Conservation (phyloP, 2,797 vertebrate species). For the Danionella dracula region DNA sequence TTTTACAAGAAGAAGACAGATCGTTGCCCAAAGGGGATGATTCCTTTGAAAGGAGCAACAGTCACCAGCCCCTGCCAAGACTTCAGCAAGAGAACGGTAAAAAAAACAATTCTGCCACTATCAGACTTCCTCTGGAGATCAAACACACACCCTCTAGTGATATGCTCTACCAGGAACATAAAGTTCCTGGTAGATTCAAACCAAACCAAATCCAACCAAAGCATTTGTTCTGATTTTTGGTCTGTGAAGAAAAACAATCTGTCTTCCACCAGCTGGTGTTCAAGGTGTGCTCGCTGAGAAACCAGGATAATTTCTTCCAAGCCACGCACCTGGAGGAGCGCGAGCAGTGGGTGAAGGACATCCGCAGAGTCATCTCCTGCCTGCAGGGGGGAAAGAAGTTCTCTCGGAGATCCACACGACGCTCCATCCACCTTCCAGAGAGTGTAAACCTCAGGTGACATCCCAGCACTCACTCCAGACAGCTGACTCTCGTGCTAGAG, state of each 20-base stretch:
- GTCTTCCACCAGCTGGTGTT: slow-evolving; percentile 79
- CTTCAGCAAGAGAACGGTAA: slow-evolving; percentile 85
- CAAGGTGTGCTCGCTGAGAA: slow-evolving; percentile 81
- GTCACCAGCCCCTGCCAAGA: slow-evolving; percentile 85
- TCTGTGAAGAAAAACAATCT: background rate
- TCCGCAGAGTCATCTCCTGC: slow-evolving; percentile 78
- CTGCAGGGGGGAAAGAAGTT: slow-evolving; percentile 84
- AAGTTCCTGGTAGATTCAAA: too few species aligned
- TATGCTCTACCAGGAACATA: too few species aligned
- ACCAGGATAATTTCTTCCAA: slow-evolving; percentile 95
- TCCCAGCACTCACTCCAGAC: too few species aligned
- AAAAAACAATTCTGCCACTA: too few species aligned
- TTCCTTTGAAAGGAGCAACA: slow-evolving; percentile 82
- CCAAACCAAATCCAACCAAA: too few species aligned
- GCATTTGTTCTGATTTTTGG: too few species aligned
- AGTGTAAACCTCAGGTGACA: slow-evolving; percentile 81
- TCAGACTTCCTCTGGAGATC: too few species aligned
- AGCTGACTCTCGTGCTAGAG: too few species aligned
- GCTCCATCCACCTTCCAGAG: slow-evolving; percentile 85
- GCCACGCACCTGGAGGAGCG: slow-evolving; percentile 87
- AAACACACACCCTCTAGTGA: too few species aligned
- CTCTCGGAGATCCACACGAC: slow-evolving; percentile 88
- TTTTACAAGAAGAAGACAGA: slow-evolving; percentile 95
- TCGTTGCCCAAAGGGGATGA: slow-evolving; percentile 88
- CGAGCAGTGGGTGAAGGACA: slow-evolving; percentile 88